Base-by-base conservation (phyloP, 2,888 invertebrate genomes). In the Incurvaria masculella region DNA sequence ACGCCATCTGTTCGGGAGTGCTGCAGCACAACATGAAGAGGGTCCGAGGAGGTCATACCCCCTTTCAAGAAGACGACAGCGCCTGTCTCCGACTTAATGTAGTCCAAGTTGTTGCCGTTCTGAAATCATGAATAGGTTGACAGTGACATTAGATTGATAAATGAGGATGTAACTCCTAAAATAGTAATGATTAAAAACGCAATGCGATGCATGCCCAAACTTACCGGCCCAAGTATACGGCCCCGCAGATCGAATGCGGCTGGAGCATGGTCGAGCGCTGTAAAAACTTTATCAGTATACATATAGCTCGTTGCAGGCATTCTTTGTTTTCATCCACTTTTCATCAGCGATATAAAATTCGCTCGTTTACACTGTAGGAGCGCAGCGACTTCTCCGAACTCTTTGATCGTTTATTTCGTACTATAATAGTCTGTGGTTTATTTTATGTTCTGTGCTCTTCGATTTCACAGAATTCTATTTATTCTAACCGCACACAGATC, bases 41-140 rank as follows among this genome's bases (percentile, higher is more conserved):
- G 88, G 61, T 90, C 90, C 45, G 69, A 64, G 51, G 81, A 76
- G 19, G 83, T 81, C 52, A 88, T 88, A 53, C 76, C 78, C 44
- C 87, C 87, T 60, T 89, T 80, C 53, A 91, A 68, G 11, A 87
- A 85, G 33, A 90, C 88, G 54, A 84, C 84, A 3, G 88, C 89
- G 21, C 89, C 89, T 4, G 91, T 89, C 68, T 91, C 90, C 46
- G 84, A 85, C 55, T 87, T 79, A 56, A 91, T 90, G 57, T 90
- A 91, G 59, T 88, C 83, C 59, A 91, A 76, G 69, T 88, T 87
- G 21, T 86, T 85, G 46, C 85, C 86, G 59, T 83, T 83, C 61
- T 81, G 75, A 51, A 73, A 74, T n/a, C 8, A 14, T n/a, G 14
- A n/a, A 42, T 44, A 39, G 21, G 33, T 41, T 26, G 21, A 41